A percentile compares a stretch with the other conserved stretches of the same genome.
These are phyloP conservation scores for Pygoscelis antarcticus DNA, from an alignment of 2,113 vertebrate species.

Conservation along the genomic window DNA sequence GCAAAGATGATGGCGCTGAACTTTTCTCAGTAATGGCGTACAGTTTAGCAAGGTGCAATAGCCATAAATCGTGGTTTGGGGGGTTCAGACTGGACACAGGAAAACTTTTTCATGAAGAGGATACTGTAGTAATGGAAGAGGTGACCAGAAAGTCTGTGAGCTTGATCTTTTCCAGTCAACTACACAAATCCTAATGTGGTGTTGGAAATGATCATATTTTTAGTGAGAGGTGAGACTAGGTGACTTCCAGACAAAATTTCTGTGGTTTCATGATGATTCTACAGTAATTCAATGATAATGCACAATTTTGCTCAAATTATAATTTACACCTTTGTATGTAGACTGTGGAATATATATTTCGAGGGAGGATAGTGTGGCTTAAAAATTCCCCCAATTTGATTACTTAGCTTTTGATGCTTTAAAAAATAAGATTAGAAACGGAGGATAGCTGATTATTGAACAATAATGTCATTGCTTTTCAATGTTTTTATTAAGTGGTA, in stretches of 20 bases:
- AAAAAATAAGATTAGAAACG: not conserved
- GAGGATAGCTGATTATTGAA: not conserved
- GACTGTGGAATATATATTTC: not conserved
- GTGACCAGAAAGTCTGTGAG: not conserved
- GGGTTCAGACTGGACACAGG: not conserved
- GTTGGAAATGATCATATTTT: not conserved
- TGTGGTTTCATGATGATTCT: not conserved
- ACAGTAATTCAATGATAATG: not conserved
- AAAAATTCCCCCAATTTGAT: not conserved
- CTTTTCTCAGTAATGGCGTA: not conserved
- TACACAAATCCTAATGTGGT: not conserved
- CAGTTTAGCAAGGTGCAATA: not conserved
- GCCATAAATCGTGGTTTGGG: not conserved
- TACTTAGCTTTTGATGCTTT: not conserved
- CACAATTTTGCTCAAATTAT: not conserved
- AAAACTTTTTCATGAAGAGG: not conserved
- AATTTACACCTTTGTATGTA: not conserved
- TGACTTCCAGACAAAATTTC: not conserved
- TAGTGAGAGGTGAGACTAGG: not conserved
- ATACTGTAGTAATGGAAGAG: not conserved
- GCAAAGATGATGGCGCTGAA: not conserved
- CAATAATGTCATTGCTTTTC: not conserved
- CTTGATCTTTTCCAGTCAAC: not conserved
- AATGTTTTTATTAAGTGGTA: not conserved
- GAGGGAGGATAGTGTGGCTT: not conserved